Base-by-base conservation (phyloP, 2,888 invertebrate species). In the Serrognathus titanus region DNA sequence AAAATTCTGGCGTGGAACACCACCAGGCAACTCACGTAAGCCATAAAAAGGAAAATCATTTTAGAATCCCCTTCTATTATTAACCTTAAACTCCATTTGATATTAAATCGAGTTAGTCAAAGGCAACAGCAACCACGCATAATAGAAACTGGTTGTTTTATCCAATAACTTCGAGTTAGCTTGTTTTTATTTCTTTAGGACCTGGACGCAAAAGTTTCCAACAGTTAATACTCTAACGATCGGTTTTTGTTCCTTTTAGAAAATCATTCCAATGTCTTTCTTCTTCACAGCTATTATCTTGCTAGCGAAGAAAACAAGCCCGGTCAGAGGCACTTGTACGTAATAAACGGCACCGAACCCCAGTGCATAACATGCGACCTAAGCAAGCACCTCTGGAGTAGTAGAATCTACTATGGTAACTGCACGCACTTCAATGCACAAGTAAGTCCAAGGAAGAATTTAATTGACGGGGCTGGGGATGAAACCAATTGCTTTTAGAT, bases 351-450 rank as follows among this genome's bases (percentile, higher is more conserved):
- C 66, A 77, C 83, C 57, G 90, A 90, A 70, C 89, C 92, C 16
- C 82, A 87, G 65, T 96, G 95, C 78, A 85, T 95, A 67, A 94
- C 96, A 1, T 96, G 96, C 77, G 89, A 92, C 73, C 77, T 86
- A 40, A 82, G 82, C 16, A 86, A 88, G 69, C 84, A 86, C 24
- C 84, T 90, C 57, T 90, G 90, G 90, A 87, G 87, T 63, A 89
- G 89, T 71, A 83, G 90, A 68, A 83, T 84, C 70, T 87, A 89
- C 74, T 92, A 92, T 78, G 85, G 87, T 51, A 92, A 94, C 78
- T 95, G 94, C 79, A 88, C 92, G 50, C 92, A 90, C 79, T 93
- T 92, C 83, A 85, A 84, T 71, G 92, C 92, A 49, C 84, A 85
- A 67, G 86, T 92, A 69, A 86, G 81, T 67, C 6, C 16, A 3